Evolutionary conservation across 2,113 vertebrate species (phyloP).

Genomic region (Tychaedon coryphoeus): DNA sequence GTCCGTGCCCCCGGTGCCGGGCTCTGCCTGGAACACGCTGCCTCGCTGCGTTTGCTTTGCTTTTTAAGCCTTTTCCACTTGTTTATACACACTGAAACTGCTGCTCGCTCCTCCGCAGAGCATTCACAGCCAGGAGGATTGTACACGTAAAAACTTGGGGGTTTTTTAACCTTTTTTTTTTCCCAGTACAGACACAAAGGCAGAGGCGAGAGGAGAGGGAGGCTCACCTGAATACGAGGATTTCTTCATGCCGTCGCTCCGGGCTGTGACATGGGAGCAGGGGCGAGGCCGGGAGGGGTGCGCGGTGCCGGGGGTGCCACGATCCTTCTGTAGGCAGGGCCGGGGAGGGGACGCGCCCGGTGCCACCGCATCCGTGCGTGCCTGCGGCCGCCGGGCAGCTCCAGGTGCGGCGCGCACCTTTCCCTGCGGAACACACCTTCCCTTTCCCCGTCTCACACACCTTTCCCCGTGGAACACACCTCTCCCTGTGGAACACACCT

Average conservation of each 20-base stretch:
- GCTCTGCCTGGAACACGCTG: background rate
- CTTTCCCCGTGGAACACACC: too few species aligned
- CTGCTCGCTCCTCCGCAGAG: background rate
- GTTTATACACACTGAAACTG: background rate
- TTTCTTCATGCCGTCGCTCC: conserved; percentile 55
- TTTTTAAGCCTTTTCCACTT: background rate
- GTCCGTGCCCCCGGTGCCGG: background rate
- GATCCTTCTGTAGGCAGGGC: background rate
- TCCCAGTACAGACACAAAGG: background rate
- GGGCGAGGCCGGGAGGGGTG: background rate
- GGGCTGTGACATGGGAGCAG: conserved; percentile 32
- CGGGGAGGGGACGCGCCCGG: background rate
- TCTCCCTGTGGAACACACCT: too few species aligned
- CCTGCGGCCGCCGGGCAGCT: background rate
- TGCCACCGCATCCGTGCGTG: background rate
- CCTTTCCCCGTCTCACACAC: too few species aligned
- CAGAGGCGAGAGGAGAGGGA: background rate
- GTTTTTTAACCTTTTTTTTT: background rate
- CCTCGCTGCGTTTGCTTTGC: background rate
- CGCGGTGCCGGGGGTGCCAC: background rate
- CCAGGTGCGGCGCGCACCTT: background rate
- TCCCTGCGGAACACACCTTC: too few species aligned
- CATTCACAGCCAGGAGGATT: background rate
- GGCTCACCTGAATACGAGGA: conserved; percentile 64
- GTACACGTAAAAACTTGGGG: fast-evolving